Evolutionary conservation across 2,797 vertebrate genomes (phyloP), one percentile per base, ranked within the genome.

Genomic region (Sebastes hubbsi): DNA sequence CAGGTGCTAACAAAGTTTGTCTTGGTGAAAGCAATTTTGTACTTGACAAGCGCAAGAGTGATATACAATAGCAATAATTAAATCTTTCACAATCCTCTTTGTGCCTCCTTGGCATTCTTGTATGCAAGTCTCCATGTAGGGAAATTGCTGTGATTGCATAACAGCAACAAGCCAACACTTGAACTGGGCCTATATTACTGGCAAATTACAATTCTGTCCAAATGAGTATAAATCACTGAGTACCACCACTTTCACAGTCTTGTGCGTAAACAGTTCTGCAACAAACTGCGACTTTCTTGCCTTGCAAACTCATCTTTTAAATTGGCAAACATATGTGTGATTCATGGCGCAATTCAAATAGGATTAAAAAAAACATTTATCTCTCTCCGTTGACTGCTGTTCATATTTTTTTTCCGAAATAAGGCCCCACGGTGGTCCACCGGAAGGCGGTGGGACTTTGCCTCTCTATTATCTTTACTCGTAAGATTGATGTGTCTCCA

Each of bases 1-100:
- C 46, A 72, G 54, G 69, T 66, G 60, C 59, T 25, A 55, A 73
- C 72, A 66, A 32, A 67, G 54, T 74, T 80, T 68, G 58, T 46
- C 74, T 14, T 10, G 4, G 77, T 52, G 65, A 75, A 63, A 64
- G 75, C 71, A 78, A 69, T 75, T 87, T 68, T 49, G 62, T 34
- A 36, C 59, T 64, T 27, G 61, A 81, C 66, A 75, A 42, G 18
- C 3, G 1, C 29, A 46, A 29, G 52, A 78, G 49, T 75, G 66
- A 75, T 62, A 62, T 46, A 61, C 5, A 76, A 22, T 8, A n/a
- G 52, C 38, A 30, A 13, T 25, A n/a, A 22, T 54, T 46, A 60
- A 30, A 46, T 74, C 52, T 70, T 49, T 60, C 72, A 63, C 29
- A 29, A 71, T 72, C 20, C 66, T 54, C 27, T 61, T 22, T 49